phyloP scores from a whole-genome alignment of 2,797 vertebrate genomes.

The Antennarius maculatus region DNA sequence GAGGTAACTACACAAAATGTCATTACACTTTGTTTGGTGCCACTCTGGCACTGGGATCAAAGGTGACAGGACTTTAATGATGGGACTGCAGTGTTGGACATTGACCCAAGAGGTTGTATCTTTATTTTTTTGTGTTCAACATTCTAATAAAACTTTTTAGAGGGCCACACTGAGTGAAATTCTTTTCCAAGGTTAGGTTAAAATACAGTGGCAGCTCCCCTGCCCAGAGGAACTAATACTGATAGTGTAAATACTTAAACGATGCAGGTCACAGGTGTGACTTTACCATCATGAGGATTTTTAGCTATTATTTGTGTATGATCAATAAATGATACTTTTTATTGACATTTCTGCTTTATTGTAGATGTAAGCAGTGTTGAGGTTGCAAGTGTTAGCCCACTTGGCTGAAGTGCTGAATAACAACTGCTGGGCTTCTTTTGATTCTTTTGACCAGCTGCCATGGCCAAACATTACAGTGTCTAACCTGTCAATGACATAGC shows the following conservation, averaged over 20 bases:
- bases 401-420: constrained; percentile 71
- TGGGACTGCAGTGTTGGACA: not conserved
- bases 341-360: constrained; percentile 61
- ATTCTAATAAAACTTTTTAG: not conserved
- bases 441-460: constrained; percentile 67
- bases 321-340: constrained; percentile 58
- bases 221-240: constrained; percentile 8
- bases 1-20: constrained; percentile 5
- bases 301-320: constrained; percentile 37
- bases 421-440: constrained; percentile 68
- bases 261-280: constrained; percentile 35
- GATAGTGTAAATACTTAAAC: constrained; percentile 17
- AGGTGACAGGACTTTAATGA: not conserved
- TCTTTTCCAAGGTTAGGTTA: not conserved
- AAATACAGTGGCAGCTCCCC: not conserved
- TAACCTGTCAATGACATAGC: constrained; percentile 78
- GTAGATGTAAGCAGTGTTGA: constrained; percentile 51
- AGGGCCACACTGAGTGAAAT: not conserved
- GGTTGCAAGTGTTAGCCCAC: constrained; percentile 49
- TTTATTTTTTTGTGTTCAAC: not conserved
- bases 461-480: constrained; percentile 74
- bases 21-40: not conserved
- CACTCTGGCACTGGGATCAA: not conserved
- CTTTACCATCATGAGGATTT: constrained; percentile 27
- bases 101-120: not conserved